Conservation (phyloP, 2,113 vertebrate genomes). For the Misgurnus anguillicaudatus region DNA sequence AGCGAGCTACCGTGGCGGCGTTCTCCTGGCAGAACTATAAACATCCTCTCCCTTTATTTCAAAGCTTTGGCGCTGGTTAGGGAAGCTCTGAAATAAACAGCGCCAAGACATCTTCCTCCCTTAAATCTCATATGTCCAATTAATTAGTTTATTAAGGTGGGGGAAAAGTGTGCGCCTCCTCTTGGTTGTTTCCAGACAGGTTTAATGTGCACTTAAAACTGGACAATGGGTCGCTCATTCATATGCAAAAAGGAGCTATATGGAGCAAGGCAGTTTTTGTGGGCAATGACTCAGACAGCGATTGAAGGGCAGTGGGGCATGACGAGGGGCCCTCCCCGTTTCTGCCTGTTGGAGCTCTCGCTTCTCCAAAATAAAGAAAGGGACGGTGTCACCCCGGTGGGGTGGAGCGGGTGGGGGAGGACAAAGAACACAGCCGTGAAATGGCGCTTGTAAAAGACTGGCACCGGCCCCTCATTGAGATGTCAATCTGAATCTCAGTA, state of each 20-base stretch:
- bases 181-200: constrained; percentile 71
- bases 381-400: constrained; percentile 46
- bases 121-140: constrained; percentile 60
- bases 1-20: constrained; percentile 20
- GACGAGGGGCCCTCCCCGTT: constrained; percentile 60
- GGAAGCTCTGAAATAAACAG: constrained; percentile 44
- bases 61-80: constrained; percentile 25
- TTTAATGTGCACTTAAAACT: constrained; percentile 74
- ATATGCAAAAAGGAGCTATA: constrained; percentile 74
- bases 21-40: constrained; percentile 55
- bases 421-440: constrained; percentile 58
- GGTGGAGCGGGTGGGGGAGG: constrained; percentile 3
- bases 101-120: constrained; percentile 44
- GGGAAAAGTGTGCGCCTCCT: constrained; percentile 50
- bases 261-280: constrained; percentile 68
- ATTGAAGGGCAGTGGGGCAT: constrained; percentile 73
- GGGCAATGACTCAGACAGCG: constrained; percentile 63
- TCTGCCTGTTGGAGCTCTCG: constrained; percentile 19
- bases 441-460: constrained; percentile 55
- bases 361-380: constrained; percentile 46
- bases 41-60: constrained; percentile 46
- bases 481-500: constrained; percentile 59
- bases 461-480: constrained; percentile 63
- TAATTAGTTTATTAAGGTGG: constrained; percentile 74
- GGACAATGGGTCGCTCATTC: constrained; percentile 69